phyloP scores from a whole-genome alignment of 23 tunicate species.

The Ascidia mentula region DNA sequence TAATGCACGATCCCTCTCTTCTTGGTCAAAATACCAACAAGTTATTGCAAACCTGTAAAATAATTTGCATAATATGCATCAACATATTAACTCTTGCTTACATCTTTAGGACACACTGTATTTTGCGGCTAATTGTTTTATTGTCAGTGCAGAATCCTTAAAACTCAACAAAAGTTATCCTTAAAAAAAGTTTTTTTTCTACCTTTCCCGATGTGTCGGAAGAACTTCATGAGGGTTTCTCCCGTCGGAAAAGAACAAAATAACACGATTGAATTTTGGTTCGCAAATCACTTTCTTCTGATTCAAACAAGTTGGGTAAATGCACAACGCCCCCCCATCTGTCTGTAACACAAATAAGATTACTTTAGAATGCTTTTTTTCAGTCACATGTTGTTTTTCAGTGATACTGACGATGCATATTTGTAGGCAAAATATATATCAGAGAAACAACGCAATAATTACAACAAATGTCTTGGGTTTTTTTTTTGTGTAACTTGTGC shows the following conservation, averaged over 20 bases:
- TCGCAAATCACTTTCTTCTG: conserved; percentile 40
- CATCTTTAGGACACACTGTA: no score
- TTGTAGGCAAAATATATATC: neutral
- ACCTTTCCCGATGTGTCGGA: conserved; percentile 68
- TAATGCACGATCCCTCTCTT: conserved; percentile 56
- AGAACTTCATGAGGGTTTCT: conserved; percentile 87
- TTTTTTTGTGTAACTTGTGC: no score
- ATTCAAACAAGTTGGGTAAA: conserved; percentile 34
- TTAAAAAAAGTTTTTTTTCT: neutral
- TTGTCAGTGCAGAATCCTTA: no score
- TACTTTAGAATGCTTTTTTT: neutral
- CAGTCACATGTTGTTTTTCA: no score
- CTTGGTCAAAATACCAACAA: conserved; percentile 86
- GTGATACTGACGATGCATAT: neutral
- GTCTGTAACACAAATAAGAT: conserved; percentile 26
- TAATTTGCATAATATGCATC: no score
- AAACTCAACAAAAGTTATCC: neutral
- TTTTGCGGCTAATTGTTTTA: no score
- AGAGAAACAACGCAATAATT: no score
- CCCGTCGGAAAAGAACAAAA: conserved; percentile 68
- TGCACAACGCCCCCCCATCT: conserved; percentile 60
- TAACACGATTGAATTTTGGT: conserved; percentile 68
- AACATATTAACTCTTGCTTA: no score
- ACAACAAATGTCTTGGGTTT: no score
- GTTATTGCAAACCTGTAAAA: conserved; percentile 81